Evolutionary conservation across 2,797 vertebrate species (phyloP), one percentile per base, ranked within the genome.

Genomic region (Alca torda): DNA sequence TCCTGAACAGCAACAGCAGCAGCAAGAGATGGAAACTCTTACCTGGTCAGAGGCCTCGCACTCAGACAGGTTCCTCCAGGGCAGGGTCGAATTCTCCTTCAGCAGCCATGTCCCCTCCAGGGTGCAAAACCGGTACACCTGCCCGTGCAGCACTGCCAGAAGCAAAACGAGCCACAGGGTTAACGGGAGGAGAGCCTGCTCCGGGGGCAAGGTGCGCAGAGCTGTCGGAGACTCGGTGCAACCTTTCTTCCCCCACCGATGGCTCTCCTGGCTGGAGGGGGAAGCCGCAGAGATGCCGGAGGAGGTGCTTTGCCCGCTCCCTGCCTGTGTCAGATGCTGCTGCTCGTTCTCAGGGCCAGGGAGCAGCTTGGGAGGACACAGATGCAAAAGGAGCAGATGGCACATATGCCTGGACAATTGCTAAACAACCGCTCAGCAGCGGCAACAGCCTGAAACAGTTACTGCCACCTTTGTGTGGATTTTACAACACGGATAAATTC

Each of bases 21-120:
- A 45, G 37, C 25, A 83, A 78, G 57, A 43, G 3, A 5, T 0
- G 1, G 18, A 81, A 68, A 68, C 25, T 79, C 95, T 94, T 96
- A 98, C 98, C 96, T 96, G 95, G 41, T 97, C 94, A 63, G 93
- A 95, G 78, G 97, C 94, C 77, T 98, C 98, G 1, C 98, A 98
- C 56, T 98, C 98, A 2, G 98, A 97, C 74, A 98, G 93, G 95
- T 98, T 98, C 79, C 98, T 98, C 98, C 98, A 98, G 46, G 98
- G 98, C 35, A 95, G n/a, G n/a, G 98, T 98, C 0, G 98, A 98
- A 84, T 98, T 98, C 87, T 98, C 98, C 86, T 97, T 96, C 60
- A 97, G 94, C 56, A 98, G 95, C 98, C 98, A 98, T 0, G 97
- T 98, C 30, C 98, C 98, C 6, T 98, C 98, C 0, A 25, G 56